Conservation (phyloP, 2,113 vertebrate species). For the Mustela lutreola region DNA sequence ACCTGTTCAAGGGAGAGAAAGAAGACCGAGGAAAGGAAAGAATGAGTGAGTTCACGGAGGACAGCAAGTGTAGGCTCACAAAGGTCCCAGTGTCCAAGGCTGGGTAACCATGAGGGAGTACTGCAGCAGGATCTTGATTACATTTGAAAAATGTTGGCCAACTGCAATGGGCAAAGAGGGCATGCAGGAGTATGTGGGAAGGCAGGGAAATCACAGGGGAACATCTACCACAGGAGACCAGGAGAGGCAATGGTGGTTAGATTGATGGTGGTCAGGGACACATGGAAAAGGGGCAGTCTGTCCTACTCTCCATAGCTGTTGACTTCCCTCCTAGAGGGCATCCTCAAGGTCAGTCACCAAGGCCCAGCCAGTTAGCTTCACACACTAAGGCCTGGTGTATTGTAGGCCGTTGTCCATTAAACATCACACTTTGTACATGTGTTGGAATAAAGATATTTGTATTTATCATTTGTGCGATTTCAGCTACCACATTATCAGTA, state of each 20-base stretch:
- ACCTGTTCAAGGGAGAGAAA: background rate
- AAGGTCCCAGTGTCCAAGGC: background rate
- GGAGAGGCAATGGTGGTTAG: background rate
- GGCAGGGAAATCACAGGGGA: background rate
- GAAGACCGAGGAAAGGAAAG: background rate
- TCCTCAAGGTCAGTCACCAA: background rate
- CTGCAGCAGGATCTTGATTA: background rate
- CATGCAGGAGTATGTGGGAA: background rate
- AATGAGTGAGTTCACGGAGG: background rate
- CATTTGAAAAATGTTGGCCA: background rate
- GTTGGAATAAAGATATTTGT: constrained; percentile 12
- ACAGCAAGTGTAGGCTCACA: background rate
- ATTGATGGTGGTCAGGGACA: background rate
- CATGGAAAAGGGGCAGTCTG: background rate
- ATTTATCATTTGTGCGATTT: background rate
- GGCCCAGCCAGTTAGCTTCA: background rate
- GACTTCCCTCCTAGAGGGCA: background rate
- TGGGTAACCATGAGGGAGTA: background rate
- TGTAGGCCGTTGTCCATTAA: background rate
- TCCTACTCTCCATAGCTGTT: background rate
- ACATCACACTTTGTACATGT: background rate
- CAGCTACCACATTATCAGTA: background rate
- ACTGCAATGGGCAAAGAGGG: background rate
- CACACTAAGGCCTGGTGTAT: background rate
- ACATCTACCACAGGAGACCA: background rate